phyloP scores from a whole-genome alignment of 2,797 vertebrate species.

The Pitangus sulphuratus region DNA sequence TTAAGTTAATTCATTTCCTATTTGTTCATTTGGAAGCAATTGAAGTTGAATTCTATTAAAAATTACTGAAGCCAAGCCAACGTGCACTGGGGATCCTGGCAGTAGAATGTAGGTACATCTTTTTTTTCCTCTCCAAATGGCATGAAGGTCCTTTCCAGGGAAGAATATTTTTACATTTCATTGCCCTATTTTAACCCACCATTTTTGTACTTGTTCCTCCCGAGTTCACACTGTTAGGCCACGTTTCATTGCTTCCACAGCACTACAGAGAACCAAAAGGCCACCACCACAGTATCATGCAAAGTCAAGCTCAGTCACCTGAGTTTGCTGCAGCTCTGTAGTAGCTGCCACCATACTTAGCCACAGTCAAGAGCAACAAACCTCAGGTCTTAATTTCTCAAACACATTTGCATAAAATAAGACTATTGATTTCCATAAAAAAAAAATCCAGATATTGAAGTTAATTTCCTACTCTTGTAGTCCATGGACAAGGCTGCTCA shows the following conservation, averaged over 20 bases:
- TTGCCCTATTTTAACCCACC: neutral
- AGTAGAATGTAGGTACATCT: neutral
- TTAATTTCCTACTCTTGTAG: neutral
- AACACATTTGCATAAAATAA: accelerated
- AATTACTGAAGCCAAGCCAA: neutral
- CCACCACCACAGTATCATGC: accelerated
- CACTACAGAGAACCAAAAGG: neutral
- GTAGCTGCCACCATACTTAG: accelerated
- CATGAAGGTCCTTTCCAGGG: neutral
- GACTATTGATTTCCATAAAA: neutral
- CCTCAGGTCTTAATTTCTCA: neutral
- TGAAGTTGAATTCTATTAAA: neutral
- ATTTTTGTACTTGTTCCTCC: neutral
- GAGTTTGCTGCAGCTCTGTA: neutral
- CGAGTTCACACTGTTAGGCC: neutral
- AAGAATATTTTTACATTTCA: neutral
- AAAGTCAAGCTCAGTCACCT: neutral
- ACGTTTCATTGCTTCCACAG: neutral
- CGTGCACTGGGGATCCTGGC: neutral
- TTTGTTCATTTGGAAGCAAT: neutral
- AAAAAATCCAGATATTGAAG: neutral
- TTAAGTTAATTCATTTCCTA: neutral
- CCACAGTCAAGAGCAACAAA: neutral
- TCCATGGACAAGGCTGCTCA: neutral
- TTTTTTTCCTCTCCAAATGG: neutral